These are phyloP conservation scores for Acipenser oxyrinchus DNA, from an alignment of 2,797 vertebrate genomes.

Conservation along the genomic window DNA sequence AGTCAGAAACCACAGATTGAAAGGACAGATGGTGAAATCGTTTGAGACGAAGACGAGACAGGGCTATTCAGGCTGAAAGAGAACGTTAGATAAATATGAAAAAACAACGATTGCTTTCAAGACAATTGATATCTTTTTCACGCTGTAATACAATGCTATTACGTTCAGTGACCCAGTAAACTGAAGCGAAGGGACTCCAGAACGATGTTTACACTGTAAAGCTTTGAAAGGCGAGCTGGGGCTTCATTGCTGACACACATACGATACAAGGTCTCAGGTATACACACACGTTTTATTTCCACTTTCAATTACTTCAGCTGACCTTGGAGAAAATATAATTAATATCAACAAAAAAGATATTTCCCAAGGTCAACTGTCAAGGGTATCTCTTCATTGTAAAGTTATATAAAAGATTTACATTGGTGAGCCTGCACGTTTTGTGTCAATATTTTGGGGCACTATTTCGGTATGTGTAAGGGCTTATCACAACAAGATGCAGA, in stretches of 20 bases:
- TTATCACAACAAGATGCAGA: too few species aligned
- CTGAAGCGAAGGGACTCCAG: constrained; percentile 3
- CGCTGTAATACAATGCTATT: constrained; percentile 24
- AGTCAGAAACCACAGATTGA: too few species aligned
- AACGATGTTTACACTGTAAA: constrained; percentile 25
- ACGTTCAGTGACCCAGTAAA: constrained; percentile 27
- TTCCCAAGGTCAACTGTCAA: constrained; percentile 35
- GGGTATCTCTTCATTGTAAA: constrained; percentile 21
- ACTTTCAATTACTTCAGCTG: constrained; percentile 26
- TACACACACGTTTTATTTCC: constrained; percentile 22
- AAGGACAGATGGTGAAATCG: too few species aligned
- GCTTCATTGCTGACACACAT: constrained; percentile 7
- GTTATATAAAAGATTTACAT: constrained; percentile 28
- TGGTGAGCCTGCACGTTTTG: constrained; percentile 17
- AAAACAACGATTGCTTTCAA: too few species aligned
- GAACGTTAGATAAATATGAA: too few species aligned
- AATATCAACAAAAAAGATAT: constrained; percentile 16
- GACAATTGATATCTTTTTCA: constrained; percentile 29
- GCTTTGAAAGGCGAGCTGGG: neutral
- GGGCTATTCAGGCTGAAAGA: too few species aligned
- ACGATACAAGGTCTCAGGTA: constrained; percentile 24
- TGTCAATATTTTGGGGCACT: too few species aligned
- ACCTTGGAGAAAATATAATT: constrained; percentile 23
- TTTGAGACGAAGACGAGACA: too few species aligned
- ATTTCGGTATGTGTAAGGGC: too few species aligned